Evolutionary conservation across 2,797 vertebrate species (phyloP), one percentile per base, ranked within the genome.

Genomic region (Acanthiza pusilla): DNA sequence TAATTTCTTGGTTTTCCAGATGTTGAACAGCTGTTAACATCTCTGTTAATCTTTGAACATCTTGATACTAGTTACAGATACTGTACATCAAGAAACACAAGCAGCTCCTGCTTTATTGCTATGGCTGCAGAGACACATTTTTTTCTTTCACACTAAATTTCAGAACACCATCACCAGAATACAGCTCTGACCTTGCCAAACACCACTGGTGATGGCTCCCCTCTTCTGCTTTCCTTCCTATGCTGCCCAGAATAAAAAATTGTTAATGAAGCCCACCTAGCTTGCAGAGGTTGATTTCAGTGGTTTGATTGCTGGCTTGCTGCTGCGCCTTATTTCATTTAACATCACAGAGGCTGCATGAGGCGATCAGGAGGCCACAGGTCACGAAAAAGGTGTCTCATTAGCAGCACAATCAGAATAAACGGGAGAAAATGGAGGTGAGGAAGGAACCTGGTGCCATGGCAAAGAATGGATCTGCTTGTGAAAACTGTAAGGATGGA

Each of bases 391-490:
- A 82, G 80, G 63, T 61, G 68, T 87, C 93, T 94, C 91, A 87
- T 96, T 95, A 96, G 66, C 80, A 93, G 80, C 83, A 84, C 34
- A 27, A 74, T 77, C 74, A 71, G 92, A 89, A 83, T 77, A 89
- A 87, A 89, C 0, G 20, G 81, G 80, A 89, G 73, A 79, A 90
- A 87, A 82, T 1, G 12, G 40, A 88, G 61, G 50, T 60, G 67
- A 67, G 67, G 60, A 79, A 71, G 57, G 53, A 91, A 34, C 26
- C 60, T 12, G 48, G 58, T 65, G 57, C 43, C 63, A 82, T 6
- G 32, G 55, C 63, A 76, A 67, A 43, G n/a, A 62, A 58, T 7
- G 23, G 20, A 88, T 62, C 66, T 62, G 73, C 70, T 38, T 25
- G 13, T 58, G 70, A 45, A 61, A 75, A 54, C 25, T 5, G 4